These are phyloP conservation scores for Hephaestus fuliginosus DNA, from an alignment of 2,797 vertebrate species.

Conservation along the genomic window DNA sequence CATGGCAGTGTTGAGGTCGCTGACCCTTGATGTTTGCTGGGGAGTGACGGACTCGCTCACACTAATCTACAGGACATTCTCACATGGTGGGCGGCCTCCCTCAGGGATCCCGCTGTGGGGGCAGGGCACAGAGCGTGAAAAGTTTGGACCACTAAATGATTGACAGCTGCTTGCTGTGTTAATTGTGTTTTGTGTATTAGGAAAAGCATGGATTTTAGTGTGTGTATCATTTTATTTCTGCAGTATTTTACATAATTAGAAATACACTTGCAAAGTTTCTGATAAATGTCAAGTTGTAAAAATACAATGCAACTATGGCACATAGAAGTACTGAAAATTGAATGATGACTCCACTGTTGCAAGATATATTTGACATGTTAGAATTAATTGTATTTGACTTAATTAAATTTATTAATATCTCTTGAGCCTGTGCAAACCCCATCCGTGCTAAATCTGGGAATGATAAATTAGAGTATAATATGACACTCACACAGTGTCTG, in stretches of 20 bases:
- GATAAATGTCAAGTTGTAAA: not conserved
- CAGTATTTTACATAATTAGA: not conserved
- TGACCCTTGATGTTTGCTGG: slow-evolving; percentile 43
- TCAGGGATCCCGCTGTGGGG: slow-evolving; percentile 64
- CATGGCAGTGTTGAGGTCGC: slow-evolving; percentile 30
- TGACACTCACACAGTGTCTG: not conserved
- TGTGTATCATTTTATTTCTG: not conserved
- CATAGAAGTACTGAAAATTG: not conserved
- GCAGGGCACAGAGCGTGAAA: slow-evolving; percentile 60
- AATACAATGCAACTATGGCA: not conserved
- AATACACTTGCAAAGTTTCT: slow-evolving; percentile 7
- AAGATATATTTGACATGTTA: not conserved
- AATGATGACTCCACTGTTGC: not conserved
- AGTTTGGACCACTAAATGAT: slow-evolving; percentile 59
- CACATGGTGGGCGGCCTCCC: slow-evolving; percentile 75
- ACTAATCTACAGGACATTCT: slow-evolving; percentile 81
- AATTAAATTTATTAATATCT: slow-evolving; percentile 14
- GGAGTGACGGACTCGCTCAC: slow-evolving; percentile 67
- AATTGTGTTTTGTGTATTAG: slow-evolving; percentile 52
- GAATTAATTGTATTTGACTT: slow-evolving; percentile 10
- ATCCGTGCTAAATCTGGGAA: slow-evolving; percentile 32
- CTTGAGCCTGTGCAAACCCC: not conserved
- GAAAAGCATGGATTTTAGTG: slow-evolving; percentile 17
- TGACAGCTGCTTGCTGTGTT: slow-evolving; percentile 62
- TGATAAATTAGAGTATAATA: slow-evolving; percentile 5